Conservation (phyloP, 2,113 vertebrate species). For the Murina feae region DNA sequence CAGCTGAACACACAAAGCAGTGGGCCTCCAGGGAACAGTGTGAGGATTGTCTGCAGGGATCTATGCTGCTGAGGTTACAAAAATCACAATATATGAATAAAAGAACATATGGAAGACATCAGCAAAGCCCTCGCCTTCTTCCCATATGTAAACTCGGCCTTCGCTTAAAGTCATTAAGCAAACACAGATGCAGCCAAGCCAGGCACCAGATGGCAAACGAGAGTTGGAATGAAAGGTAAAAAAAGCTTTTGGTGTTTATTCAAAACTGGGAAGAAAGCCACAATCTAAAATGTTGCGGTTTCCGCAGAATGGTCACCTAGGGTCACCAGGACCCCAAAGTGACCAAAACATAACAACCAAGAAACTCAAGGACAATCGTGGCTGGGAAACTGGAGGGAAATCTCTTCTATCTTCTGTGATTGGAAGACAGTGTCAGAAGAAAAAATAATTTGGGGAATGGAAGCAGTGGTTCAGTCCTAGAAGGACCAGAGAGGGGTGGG, state of each 20-base stretch:
- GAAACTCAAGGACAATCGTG: not conserved
- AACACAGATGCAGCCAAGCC: conserved; percentile 80
- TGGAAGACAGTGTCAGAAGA: not conserved
- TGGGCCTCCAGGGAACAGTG: conserved; percentile 17
- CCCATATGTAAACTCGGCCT: conserved; percentile 81
- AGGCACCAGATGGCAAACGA: conserved; percentile 82
- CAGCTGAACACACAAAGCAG: conserved; percentile 74
- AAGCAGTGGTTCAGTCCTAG: not conserved
- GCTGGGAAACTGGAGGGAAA: not conserved
- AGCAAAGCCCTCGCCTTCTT: conserved; percentile 74
- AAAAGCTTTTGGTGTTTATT: conserved; percentile 66
- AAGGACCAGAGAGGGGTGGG: not conserved
- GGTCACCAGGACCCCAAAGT: conserved; percentile 11
- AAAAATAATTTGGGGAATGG: not conserved
- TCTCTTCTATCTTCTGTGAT: not conserved
- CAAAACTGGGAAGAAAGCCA: conserved; percentile 48
- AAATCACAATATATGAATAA: conserved; percentile 80
- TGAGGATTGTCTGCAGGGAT: conserved; percentile 69
- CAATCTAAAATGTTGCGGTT: conserved; percentile 15
- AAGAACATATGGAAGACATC: conserved; percentile 86
- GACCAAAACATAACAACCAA: not conserved
- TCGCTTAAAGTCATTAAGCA: conserved; percentile 82
- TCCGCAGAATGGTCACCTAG: conserved; percentile 9
- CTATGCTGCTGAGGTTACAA: conserved; percentile 73
- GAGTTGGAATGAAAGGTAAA: conserved; percentile 66